Conservation (phyloP, 2,888 invertebrate genomes). For the Erpobdella octoculata region DNA sequence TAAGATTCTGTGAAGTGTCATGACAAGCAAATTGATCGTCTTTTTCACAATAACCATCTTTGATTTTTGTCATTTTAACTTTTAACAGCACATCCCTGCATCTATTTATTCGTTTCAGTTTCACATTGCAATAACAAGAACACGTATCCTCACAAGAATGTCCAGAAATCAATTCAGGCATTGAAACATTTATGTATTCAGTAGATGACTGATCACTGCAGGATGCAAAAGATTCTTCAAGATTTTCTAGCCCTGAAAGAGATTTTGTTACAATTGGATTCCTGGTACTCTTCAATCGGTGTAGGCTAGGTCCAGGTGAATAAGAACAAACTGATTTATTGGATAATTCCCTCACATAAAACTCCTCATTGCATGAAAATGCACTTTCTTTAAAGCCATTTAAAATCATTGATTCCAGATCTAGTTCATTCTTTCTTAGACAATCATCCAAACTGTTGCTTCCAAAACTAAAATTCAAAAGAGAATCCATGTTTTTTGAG, state of each 20-base stretch:
- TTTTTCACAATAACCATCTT: no score
- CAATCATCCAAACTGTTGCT: neutral
- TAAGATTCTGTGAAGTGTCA: neutral
- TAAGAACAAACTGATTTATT: neutral
- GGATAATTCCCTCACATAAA: neutral
- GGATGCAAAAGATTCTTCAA: neutral
- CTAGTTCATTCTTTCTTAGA: neutral
- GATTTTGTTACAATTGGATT: neutral
- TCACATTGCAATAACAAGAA: neutral
- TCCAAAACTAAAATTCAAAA: neutral
- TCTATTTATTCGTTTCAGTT: neutral
- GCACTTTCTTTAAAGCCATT: neutral
- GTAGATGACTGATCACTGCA: neutral
- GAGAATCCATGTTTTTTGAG: no score
- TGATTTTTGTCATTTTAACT: neutral
- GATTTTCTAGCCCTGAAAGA: neutral
- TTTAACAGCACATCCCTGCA: neutral
- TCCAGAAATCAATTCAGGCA: constrained; percentile 3
- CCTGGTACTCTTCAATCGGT: neutral
- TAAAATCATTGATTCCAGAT: neutral
- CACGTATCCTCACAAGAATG: neutral
- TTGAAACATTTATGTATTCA: neutral
- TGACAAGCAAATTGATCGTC: no score
- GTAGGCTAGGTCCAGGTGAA: neutral
- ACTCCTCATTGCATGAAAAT: neutral